Evolutionary conservation across 2,797 vertebrate species (phyloP).

Genomic region (Tauraco hartlaubi): DNA sequence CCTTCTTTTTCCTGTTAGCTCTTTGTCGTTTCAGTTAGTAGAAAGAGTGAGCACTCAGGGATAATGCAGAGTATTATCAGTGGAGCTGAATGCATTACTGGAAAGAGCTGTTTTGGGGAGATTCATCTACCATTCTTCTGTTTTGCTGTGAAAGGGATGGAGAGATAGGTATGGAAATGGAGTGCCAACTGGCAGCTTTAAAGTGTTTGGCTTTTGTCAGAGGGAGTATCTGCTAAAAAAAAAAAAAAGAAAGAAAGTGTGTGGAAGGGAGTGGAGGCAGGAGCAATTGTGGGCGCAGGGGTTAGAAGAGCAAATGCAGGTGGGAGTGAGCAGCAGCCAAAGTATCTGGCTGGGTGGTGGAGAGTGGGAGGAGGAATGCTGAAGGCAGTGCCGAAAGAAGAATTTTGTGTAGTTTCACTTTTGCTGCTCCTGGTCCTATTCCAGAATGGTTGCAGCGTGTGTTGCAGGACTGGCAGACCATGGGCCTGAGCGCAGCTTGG

Average conservation of each 20-base stretch:
- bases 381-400: not conserved
- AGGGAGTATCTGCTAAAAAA: not conserved
- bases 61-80: not conserved
- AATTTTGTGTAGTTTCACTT: not conserved
- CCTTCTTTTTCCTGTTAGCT: not conserved
- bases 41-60: not conserved
- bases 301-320: not conserved
- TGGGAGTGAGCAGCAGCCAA: not conserved
- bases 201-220: not conserved
- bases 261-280: not conserved
- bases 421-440: not conserved
- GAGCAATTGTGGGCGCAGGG: not conserved
- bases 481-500: not conserved
- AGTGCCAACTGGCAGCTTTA: not conserved
- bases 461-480: not conserved
- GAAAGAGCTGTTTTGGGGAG: not conserved
- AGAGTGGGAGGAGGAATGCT: not conserved
- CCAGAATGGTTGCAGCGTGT: not conserved
- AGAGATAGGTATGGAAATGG: not conserved
- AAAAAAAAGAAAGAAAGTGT: not conserved
- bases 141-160: not conserved
- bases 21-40: not conserved
- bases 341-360: not conserved
- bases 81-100: not conserved
- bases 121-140: not conserved